phyloP scores from a whole-genome alignment of 2,888 invertebrate species.

The Tortrix viridana region DNA sequence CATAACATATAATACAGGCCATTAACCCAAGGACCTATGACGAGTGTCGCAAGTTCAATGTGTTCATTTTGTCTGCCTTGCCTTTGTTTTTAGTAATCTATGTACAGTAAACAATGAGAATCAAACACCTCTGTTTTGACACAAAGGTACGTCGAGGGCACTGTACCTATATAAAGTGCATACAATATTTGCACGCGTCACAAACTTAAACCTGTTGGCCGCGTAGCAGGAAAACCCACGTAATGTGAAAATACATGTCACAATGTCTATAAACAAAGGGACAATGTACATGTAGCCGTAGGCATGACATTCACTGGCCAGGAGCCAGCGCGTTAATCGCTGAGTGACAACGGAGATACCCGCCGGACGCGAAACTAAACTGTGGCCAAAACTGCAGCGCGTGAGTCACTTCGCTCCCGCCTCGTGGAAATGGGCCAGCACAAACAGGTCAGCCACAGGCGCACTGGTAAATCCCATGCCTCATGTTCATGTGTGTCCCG shows the following conservation, averaged over 20 bases:
- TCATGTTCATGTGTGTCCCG: too few relatives aligned
- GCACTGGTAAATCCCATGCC: constrained; percentile 29
- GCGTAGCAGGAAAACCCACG: constrained; percentile 27
- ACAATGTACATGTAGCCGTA: constrained; percentile 32
- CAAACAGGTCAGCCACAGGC: constrained; percentile 19
- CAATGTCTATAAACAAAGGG: constrained; percentile 35
- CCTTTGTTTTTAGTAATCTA: too few relatives aligned
- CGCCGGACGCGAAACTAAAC: constrained; percentile 40
- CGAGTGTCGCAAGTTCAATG: neutral
- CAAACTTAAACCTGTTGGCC: constrained; percentile 16
- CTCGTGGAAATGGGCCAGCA: constrained; percentile 32
- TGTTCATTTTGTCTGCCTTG: neutral
- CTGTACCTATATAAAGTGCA: neutral
- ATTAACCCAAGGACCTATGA: neutral
- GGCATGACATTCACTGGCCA: constrained; percentile 54
- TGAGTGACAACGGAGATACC: constrained; percentile 63
- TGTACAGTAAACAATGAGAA: too few relatives aligned
- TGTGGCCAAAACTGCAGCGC: constrained; percentile 46
- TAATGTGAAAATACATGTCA: constrained; percentile 27
- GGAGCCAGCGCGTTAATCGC: constrained; percentile 58
- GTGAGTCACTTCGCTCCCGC: constrained; percentile 55
- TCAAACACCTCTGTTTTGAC: too few relatives aligned
- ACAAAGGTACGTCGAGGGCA: too few relatives aligned
- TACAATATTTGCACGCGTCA: constrained; percentile 7
- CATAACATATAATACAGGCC: neutral